Base-by-base conservation (phyloP, 2,888 invertebrate species). In the Bimastos eiseni region DNA sequence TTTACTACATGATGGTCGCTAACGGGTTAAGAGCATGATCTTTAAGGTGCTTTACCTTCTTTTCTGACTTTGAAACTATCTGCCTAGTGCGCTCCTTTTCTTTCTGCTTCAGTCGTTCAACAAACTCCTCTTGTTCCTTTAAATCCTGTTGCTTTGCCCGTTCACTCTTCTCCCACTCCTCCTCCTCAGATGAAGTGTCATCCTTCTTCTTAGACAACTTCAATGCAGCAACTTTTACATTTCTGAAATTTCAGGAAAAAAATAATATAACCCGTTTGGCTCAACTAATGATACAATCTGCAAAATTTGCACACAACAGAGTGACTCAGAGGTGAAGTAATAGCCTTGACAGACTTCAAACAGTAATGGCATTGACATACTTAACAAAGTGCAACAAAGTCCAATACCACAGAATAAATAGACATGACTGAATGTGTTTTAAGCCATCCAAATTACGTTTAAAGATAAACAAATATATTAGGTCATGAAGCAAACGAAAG, bases 51-150 rank as follows among this genome's bases (percentile, higher is more conserved):
- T 34, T 49, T 92, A 94, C 95, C 94, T 95, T 95, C 92, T 94
- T 95, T 92, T 96, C 96, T 83, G 96, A 95, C 93, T 96, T 96
- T 33, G 94, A 94, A 93, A 94, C 93, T 70, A 94, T 96, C 94
- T 98, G 98, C 91, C 98, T 96, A 0, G 97, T 97, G 94, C 97
- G 97, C 24, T 97, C 97, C 95, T 98, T 97, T 96, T 99, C 99
- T 93, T 97, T 97, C 93, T 97, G 96, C 94, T 97, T 97, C 0
- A 99, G 96, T 91, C 99, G 96, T 93, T 97, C 97, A 0, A 98
- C 97, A 95, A 99, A 98, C 94, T 98, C 98, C 95, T 99, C 99
- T 93, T 99, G 96, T 95, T 98, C 98, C 94, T 97, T 97, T 88
- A 98, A 95, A 96, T 99, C 99, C 93, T 96, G 96, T 90, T 96